These are phyloP conservation scores for Alca torda DNA, from an alignment of 2,797 vertebrate genomes.

Conservation along the genomic window DNA sequence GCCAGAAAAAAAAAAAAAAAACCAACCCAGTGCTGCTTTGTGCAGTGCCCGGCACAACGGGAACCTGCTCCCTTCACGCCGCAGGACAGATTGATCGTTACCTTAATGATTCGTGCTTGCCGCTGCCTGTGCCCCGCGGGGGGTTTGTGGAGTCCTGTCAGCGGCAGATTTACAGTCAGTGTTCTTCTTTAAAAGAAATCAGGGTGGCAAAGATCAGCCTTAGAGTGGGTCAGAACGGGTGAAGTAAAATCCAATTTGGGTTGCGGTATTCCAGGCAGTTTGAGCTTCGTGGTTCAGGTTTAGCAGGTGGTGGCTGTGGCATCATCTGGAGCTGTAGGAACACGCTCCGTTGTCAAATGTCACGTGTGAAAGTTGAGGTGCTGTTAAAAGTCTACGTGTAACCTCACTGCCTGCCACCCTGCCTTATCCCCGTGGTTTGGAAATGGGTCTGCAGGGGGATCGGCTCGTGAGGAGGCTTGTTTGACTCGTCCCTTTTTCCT, in stretches of 20 bases:
- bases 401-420: not conserved
- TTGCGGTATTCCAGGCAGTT: not conserved
- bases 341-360: not conserved
- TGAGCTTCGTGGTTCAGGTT: not conserved
- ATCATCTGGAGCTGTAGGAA: not conserved
- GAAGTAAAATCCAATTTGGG: not conserved
- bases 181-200: not conserved
- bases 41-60: not conserved
- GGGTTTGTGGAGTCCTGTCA: not conserved
- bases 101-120: not conserved
- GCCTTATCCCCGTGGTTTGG: not conserved
- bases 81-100: not conserved
- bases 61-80: not conserved
- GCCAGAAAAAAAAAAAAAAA: not conserved
- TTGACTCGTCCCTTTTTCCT: not conserved
- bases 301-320: not conserved
- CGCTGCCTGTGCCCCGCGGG: not conserved
- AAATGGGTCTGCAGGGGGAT: not conserved
- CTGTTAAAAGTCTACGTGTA: not conserved
- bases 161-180: not conserved
- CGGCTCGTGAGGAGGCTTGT: not conserved
- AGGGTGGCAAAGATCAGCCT: not conserved
- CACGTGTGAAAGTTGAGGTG: not conserved
- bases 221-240: not conserved
- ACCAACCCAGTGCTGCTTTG: fast-evolving